Base-by-base conservation (phyloP, 1,140 invertebrate genomes). In the Matsumurasca onukii region DNA sequence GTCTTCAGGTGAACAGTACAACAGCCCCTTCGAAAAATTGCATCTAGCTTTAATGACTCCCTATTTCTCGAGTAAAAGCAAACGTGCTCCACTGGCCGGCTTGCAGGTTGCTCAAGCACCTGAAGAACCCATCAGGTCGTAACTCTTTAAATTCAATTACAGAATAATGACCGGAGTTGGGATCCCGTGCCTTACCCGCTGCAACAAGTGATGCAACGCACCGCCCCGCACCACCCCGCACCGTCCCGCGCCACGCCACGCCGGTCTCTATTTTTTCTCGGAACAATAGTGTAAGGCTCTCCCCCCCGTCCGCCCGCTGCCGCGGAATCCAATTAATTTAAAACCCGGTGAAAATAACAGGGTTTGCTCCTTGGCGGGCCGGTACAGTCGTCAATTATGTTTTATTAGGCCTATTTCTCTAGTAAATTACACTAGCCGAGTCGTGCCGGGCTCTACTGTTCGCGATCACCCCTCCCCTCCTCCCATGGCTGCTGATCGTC, bases 331-430 rank as follows among this genome's bases (percentile, higher is more conserved):
- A 72, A 72, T 72, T 72, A 72, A 72, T 72, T 61, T 68, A 70
- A 72, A 70, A 64, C 68, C 67, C 48, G 39, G 51, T 70, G 68
- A 69, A 72, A 72, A 72, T 72, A 72, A 72, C 57, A 70, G 71
- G 71, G 65, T 66, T 68, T 30, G 52, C 25, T 30, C 29, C 31
- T 65, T 39, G 70, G 61, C 55, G 39, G 57, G 45, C 55, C 67
- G 27, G 34, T 45, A 45, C 39, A 24, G 62, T 68, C 67, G 67
- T 39, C 57, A 61, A 68, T 68, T 68, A 68, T 48, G 67, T 68
- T 68, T 68, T 68, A 68, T 68, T 68, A 68, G 67, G 66, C 62
- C 62, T 63, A 63, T 63, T 63, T 63, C 61, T 63, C 61, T 65
- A 65, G 62, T 31, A 39, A 59, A 59, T 59, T 59, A 59, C 55